A percentile compares a stretch with the other conserved stretches of the same genome.
phyloP scores from a whole-genome alignment of 2,797 vertebrate species.

The Muscicapa comitata region DNA sequence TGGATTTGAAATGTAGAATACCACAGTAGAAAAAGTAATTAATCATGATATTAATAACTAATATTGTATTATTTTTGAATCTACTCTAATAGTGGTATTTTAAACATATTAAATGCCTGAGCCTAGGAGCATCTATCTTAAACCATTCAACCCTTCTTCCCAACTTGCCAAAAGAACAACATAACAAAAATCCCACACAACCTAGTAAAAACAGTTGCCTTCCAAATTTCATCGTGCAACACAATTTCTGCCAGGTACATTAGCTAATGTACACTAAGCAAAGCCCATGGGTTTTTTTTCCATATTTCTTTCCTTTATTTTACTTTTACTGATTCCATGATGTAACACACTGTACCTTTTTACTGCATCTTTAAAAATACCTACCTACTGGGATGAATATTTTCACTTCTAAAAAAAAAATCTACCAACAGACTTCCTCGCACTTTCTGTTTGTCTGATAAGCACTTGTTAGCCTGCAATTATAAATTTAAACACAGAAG shows the following conservation, averaged over 20 bases:
- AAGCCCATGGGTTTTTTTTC: not conserved
- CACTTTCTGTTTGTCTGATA: not conserved
- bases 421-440: not conserved
- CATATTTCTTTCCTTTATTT: not conserved
- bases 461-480: not conserved
- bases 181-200: not conserved
- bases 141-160: not conserved
- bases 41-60: not conserved
- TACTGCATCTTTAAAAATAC: not conserved
- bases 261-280: not conserved
- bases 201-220: not conserved
- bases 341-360: not conserved
- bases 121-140: not conserved
- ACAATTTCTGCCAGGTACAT: not conserved
- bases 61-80: not conserved
- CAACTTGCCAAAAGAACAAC: not conserved
- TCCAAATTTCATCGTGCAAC: not conserved
- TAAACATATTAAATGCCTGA: not conserved
- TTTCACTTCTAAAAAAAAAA: not conserved
- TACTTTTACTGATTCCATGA: not conserved
- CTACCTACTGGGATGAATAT: not conserved
- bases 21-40: not conserved
- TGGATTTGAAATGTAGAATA: not conserved
- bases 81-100: not conserved
- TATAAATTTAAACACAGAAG: not conserved